Percentiles rank a stretch among this genome's conserved stretches.
Conservation (phyloP, 2,888 invertebrate species). For the Stenotaenia linearis region DNA sequence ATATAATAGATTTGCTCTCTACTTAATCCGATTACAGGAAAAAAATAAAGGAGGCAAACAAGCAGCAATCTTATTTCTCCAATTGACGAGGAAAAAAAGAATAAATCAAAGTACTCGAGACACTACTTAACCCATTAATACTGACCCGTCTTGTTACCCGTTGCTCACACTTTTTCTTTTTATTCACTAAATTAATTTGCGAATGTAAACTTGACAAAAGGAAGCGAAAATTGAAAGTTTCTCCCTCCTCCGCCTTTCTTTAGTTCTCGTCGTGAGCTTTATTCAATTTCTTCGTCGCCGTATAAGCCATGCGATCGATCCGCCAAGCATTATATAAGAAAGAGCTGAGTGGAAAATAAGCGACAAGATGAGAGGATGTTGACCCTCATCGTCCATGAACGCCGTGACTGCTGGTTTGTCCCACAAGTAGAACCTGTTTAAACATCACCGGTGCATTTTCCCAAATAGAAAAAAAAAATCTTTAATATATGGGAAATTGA, state of each 20-base stretch:
- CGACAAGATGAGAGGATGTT: constrained; percentile 15
- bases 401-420: not conserved
- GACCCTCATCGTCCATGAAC: constrained; percentile 1
- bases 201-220: constrained; percentile 28
- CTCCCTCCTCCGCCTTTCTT: not conserved
- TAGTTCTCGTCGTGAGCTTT: constrained; percentile 18
- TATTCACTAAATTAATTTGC: constrained; percentile 28
- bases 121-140: too few relatives aligned
- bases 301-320: constrained; percentile 10
- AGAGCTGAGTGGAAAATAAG: constrained; percentile 12
- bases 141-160: too few relatives aligned
- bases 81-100: not conserved
- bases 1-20: not conserved
- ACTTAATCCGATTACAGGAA: constrained; percentile 1
- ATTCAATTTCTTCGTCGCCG: constrained; percentile 30
- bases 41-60: not conserved
- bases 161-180: too few relatives aligned
- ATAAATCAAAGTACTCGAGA: not conserved
- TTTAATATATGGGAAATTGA: not conserved
- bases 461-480: not conserved
- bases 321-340: not conserved
- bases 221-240: constrained; percentile 32
- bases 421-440: constrained; percentile 1
- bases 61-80: not conserved
- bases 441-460: not conserved